A percentile compares a stretch with the other conserved stretches of the same genome.
These are phyloP conservation scores for Acrossocheilus wenchowensis DNA, from an alignment of 2,797 vertebrate genomes.

Conservation along the genomic window DNA sequence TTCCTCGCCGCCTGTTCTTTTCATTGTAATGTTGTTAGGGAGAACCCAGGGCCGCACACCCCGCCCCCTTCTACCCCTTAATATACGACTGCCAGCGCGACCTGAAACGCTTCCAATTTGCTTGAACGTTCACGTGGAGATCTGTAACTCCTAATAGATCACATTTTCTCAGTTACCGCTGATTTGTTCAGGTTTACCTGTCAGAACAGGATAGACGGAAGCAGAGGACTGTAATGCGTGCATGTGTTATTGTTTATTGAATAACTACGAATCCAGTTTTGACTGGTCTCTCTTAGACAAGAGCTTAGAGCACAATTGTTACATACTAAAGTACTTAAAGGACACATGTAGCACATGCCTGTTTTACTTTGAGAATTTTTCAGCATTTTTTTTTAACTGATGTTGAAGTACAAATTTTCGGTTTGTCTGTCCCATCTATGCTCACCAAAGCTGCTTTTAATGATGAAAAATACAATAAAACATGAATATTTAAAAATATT, in stretches of 20 bases:
- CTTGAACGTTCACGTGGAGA: conserved; percentile 30
- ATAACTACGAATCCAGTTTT: not conserved
- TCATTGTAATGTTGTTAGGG: conserved; percentile 85
- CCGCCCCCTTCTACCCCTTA: conserved; percentile 36
- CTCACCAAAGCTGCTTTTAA: not conserved
- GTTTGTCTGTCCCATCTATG: not conserved
- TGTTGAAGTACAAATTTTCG: not conserved
- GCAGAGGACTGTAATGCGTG: not conserved
- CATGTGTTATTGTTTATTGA: not conserved
- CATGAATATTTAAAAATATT: not conserved
- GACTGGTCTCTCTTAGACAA: not conserved
- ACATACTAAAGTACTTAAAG: not conserved
- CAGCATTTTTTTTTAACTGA: too few species aligned
- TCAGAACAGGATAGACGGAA: not conserved
- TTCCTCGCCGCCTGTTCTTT: conserved; percentile 83
- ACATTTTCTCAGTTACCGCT: not conserved
- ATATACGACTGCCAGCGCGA: conserved; percentile 52
- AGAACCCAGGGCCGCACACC: conserved; percentile 70
- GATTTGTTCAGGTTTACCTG: conserved; percentile 10
- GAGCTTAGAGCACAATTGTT: not conserved
- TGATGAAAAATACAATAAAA: not conserved
- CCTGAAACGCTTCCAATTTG: conserved; percentile 57
- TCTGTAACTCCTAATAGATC: conserved; percentile 40
- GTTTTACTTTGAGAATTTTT: not conserved
- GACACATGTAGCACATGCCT: not conserved